Evolutionary conservation across 2,797 vertebrate genomes (phyloP).

Genomic region (Peromyscus melanophrys): DNA sequence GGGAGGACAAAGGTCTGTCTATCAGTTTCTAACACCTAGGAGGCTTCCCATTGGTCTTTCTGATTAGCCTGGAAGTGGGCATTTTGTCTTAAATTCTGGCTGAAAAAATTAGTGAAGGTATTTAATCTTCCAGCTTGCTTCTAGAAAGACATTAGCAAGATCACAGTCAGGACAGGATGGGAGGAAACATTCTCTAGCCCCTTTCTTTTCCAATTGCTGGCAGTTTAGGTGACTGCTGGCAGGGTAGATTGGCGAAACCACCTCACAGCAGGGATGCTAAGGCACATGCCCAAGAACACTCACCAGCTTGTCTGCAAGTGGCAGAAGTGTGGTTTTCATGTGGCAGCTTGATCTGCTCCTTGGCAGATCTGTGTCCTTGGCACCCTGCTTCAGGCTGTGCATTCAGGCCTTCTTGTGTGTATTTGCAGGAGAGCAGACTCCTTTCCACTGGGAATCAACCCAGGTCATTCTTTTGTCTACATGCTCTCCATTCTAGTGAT

Average conservation of each 20-base stretch:
- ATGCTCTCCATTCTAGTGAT: neutral
- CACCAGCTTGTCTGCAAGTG: conserved; percentile 37
- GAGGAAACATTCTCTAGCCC: conserved; percentile 53
- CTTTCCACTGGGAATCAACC: neutral
- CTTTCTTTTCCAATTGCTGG: conserved; percentile 70
- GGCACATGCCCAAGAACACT: neutral
- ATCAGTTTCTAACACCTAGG: neutral
- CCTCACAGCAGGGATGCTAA: conserved; percentile 12
- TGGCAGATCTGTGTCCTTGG: conserved; percentile 37
- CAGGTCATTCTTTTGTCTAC: neutral
- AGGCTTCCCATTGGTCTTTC: neutral
- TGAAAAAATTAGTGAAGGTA: conserved; percentile 45
- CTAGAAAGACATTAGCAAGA: conserved; percentile 55
- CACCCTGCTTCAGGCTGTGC: neutral
- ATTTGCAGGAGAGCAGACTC: neutral
- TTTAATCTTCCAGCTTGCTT: conserved; percentile 43
- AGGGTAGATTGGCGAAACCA: conserved; percentile 33
- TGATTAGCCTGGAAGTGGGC: neutral
- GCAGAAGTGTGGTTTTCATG: conserved; percentile 36
- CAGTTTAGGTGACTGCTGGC: conserved; percentile 55
- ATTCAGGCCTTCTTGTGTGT: neutral
- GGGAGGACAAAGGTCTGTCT: neutral
- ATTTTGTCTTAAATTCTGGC: conserved; percentile 60
- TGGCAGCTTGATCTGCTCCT: conserved; percentile 53
- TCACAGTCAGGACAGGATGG: conserved; percentile 42